Conservation (phyloP, 2,888 invertebrate genomes). For the Volucella zonaria region DNA sequence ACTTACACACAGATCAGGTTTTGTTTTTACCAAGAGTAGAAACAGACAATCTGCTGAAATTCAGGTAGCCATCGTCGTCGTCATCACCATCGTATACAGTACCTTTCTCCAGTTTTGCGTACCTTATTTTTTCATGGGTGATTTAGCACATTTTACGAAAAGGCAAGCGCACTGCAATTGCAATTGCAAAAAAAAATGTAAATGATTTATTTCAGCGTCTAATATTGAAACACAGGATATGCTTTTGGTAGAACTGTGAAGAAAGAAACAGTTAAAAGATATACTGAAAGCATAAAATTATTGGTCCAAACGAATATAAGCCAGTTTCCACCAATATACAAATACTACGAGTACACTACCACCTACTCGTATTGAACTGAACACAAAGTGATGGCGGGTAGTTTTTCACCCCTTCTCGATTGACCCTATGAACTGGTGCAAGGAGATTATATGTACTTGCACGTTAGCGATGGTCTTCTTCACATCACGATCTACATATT, state of each 20-base stretch:
- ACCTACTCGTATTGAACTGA: slow-evolving; percentile 24
- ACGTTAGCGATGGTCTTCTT: slow-evolving; percentile 41
- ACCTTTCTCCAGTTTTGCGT: slow-evolving; percentile 73
- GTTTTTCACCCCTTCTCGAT: slow-evolving; percentile 55
- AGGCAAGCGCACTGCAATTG: background rate
- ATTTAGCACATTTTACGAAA: slow-evolving; percentile 69
- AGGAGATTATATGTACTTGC: slow-evolving; percentile 17
- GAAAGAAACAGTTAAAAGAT: slow-evolving; percentile 1
- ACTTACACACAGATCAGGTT: slow-evolving; percentile 65
- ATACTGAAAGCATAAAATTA: slow-evolving; percentile 43
- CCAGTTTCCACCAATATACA: slow-evolving; percentile 40
- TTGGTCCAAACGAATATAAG: slow-evolving; percentile 7
- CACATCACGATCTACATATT: slow-evolving; percentile 68
- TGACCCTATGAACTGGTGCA: slow-evolving; percentile 57
- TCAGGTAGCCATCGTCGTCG: slow-evolving; percentile 59
- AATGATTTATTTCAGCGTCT: slow-evolving; percentile 54
- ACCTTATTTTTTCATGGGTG: slow-evolving; percentile 71
- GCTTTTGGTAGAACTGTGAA: slow-evolving; percentile 29
- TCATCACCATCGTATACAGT: slow-evolving; percentile 33
- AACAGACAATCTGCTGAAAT: slow-evolving; percentile 67
- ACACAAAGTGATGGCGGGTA: slow-evolving; percentile 34
- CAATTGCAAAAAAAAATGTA: slow-evolving; percentile 28
- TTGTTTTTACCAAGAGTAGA: slow-evolving; percentile 28
- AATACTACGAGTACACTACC: background rate
- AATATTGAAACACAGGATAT: slow-evolving; percentile 50